Percentiles rank a stretch among this genome's conserved stretches.
Conservation (phyloP, 2,113 vertebrate species). For the Cheirogaleus medius region DNA sequence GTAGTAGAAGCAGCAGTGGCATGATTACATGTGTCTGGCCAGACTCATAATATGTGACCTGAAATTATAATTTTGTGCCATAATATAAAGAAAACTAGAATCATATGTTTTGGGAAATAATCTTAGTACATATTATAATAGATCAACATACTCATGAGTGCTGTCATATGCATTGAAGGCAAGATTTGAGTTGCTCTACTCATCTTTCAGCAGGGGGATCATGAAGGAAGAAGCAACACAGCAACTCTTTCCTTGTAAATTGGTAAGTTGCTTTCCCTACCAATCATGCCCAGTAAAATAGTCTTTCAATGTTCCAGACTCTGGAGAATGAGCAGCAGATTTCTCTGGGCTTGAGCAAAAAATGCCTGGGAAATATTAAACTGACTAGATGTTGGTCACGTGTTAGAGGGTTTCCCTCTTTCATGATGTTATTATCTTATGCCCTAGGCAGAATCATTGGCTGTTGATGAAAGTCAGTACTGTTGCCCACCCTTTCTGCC, state of each 20-base stretch:
- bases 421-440: not conserved
- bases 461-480: not conserved
- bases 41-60: slow-evolving; percentile 7
- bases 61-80: slow-evolving; percentile 3
- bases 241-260: not conserved
- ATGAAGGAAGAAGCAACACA: not conserved
- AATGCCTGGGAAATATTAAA: not conserved
- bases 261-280: not conserved
- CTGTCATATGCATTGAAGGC: not conserved
- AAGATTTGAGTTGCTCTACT: not conserved
- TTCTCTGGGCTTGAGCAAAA: not conserved
- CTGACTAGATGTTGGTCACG: not conserved
- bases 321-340: not conserved
- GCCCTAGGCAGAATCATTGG: not conserved
- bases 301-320: not conserved
- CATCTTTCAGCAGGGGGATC: not conserved
- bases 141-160: not conserved
- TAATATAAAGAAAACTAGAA: not conserved
- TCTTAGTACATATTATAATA: not conserved
- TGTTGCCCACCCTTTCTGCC: not conserved
- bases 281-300: not conserved
- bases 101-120: slow-evolving; percentile 17
- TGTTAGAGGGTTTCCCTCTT: not conserved
- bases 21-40: not conserved
- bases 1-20: not conserved